phyloP scores from a whole-genome alignment of 23 tunicate genomes.

The Halocynthia roretzi region DNA sequence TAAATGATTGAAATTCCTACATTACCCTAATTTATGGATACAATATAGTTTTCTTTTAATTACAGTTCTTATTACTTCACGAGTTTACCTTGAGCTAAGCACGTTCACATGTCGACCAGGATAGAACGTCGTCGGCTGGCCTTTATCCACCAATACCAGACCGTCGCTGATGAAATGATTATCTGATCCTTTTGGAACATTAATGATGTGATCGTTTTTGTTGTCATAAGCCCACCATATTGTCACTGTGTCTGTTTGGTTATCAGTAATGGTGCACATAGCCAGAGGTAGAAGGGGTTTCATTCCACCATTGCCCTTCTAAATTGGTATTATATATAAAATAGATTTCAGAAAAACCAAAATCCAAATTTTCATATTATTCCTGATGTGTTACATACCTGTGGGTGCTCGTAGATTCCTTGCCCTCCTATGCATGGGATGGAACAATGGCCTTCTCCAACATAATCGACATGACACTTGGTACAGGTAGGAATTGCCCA shows the following conservation, averaged over 20 bases:
- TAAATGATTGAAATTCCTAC: too few relatives aligned
- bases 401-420: slow-evolving; percentile 13
- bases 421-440: slow-evolving; percentile 10
- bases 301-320: slow-evolving; percentile 5
- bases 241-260: neutral
- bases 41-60: neutral
- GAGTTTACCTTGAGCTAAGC: neutral
- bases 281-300: neutral
- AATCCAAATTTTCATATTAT: too few relatives aligned
- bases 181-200: slow-evolving; percentile 8
- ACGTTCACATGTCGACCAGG: slow-evolving; percentile 4
- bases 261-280: neutral
- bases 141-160: too few relatives aligned
- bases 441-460: slow-evolving; percentile 18
- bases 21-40: too few relatives aligned
- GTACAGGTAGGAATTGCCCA: slow-evolving; percentile 16
- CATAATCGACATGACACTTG: slow-evolving; percentile 18
- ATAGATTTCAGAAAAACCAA: too few relatives aligned
- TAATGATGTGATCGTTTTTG: slow-evolving; percentile 5
- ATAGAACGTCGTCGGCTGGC: neutral
- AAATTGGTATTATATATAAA: too few relatives aligned
- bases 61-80: neutral
- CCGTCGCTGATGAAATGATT: slow-evolving; percentile 14
- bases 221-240: slow-evolving; percentile 21
- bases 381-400: neutral